These are phyloP conservation scores for Progne subis DNA, from an alignment of 2,113 vertebrate species.

Conservation along the genomic window DNA sequence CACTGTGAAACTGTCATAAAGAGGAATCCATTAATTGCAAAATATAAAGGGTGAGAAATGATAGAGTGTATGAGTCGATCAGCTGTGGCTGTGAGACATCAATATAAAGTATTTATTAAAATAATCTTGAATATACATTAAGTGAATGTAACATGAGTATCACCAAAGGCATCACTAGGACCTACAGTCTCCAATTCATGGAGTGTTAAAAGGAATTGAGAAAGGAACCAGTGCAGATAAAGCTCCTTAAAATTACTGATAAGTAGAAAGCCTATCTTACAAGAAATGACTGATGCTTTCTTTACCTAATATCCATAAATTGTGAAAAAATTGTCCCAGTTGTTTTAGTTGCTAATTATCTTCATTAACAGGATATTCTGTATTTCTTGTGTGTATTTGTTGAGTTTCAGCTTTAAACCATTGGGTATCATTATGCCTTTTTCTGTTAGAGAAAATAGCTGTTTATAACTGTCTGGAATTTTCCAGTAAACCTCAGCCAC, in stretches of 20 bases:
- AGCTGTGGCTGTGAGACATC: neutral
- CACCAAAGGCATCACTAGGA: neutral
- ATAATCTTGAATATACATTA: neutral
- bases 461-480: neutral
- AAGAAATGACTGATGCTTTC: neutral
- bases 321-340: neutral
- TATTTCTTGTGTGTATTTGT: neutral
- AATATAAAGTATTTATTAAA: neutral
- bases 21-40: neutral
- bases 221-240: neutral
- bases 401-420: neutral
- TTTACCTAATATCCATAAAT: neutral
- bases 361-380: neutral
- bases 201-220: neutral
- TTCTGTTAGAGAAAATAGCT: slow-evolving; percentile 7
- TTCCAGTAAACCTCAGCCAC: neutral
- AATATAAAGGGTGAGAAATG: neutral
- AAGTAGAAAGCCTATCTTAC: neutral
- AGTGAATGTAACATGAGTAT: neutral
- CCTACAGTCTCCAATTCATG: neutral
- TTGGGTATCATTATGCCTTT: neutral
- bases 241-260: neutral
- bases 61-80: neutral
- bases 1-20: neutral
- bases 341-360: neutral